Conservation (phyloP, 2,797 vertebrate species). For the Cyclopterus lumpus region DNA sequence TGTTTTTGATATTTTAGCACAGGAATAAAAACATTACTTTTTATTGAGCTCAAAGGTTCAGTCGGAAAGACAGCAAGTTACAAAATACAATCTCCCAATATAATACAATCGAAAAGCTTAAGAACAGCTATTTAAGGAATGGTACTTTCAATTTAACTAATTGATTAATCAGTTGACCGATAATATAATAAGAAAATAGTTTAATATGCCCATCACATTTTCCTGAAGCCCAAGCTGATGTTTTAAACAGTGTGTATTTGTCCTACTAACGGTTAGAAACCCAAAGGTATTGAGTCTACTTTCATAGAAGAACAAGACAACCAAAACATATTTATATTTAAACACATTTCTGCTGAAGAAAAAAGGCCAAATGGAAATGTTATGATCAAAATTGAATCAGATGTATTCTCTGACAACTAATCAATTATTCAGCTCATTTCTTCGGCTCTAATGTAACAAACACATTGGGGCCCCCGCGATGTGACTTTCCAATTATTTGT, state of each 20-base stretch:
- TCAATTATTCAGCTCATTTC: no score
- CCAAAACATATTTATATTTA: neutral
- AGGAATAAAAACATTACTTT: neutral
- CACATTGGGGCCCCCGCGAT: neutral
- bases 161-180: rapidly evolving
- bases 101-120: neutral
- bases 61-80: neutral
- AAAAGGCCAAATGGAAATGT: no score
- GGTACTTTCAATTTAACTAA: neutral
- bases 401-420: neutral
- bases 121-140: neutral
- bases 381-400: no score
- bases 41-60: neutral
- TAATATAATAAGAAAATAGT: neutral
- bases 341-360: neutral
- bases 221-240: neutral
- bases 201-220: neutral
- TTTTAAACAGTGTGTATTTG: neutral
- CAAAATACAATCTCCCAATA: neutral
- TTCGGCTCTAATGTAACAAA: neutral
- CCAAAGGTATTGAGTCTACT: neutral
- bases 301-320: neutral
- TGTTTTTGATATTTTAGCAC: neutral
- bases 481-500: slow-evolving; percentile 21
- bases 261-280: neutral